A percentile compares a stretch with the other conserved stretches of the same genome.
Conservation (phyloP, 2,113 vertebrate species). For the Lipotes vexillifer region DNA sequence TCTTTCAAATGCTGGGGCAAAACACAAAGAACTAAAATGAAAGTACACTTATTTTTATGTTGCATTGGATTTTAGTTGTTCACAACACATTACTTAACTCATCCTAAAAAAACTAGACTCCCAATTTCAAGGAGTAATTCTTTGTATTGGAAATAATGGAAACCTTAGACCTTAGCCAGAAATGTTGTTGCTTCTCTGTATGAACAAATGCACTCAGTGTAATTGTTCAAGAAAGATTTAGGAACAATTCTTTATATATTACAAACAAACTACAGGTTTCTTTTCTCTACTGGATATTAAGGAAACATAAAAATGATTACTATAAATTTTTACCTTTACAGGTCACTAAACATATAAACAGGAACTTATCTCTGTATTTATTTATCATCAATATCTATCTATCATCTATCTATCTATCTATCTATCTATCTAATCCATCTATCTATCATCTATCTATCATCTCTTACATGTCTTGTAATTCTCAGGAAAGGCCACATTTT, state of each 20-base stretch:
- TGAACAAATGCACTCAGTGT: background rate
- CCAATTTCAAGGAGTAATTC: conserved; percentile 48
- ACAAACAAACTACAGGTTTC: background rate
- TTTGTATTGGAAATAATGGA: conserved; percentile 11
- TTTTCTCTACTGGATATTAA: background rate
- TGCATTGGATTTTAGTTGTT: conserved; percentile 62
- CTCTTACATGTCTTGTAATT: background rate
- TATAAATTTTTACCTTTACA: background rate
- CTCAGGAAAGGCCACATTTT: background rate
- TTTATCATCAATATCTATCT: background rate
- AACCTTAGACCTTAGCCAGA: conserved; percentile 25
- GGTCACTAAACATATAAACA: background rate
- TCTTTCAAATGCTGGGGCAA: conserved; percentile 49
- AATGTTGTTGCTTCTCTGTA: conserved; percentile 38
- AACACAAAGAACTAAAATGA: conserved; percentile 71
- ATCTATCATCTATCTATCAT: background rate
- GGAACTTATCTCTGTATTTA: background rate
- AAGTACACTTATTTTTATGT: conserved; percentile 71
- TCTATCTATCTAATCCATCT: background rate
- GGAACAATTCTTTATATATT: background rate
- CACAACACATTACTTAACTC: conserved; percentile 63
- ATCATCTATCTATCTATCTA: background rate
- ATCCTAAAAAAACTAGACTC: conserved; percentile 44
- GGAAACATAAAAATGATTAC: background rate
- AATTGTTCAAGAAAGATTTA: background rate